Evolutionary conservation across 2,888 invertebrate genomes (phyloP), one percentile per base, ranked within the genome.

Genomic region (Hybos culiciformis): DNA sequence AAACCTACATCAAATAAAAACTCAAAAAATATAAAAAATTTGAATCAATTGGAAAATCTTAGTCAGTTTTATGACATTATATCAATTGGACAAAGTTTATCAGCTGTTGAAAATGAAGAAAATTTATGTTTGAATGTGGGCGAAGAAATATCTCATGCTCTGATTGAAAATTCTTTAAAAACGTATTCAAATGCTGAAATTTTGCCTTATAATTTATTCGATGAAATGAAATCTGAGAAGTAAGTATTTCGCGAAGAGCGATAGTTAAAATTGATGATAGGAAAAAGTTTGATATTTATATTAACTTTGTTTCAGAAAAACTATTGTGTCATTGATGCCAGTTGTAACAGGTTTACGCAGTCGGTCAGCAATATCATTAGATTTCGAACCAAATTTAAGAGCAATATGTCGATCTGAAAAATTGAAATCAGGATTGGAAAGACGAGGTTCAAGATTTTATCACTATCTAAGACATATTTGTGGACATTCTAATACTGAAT

Each of bases 401-500:
- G 62, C 71, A 14, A 80, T 88, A 43, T 80, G 81, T 50, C 73
- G 83, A 49, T 68, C 74, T 33, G 86, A 87, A 58, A 73, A 73
- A 51, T 54, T 54, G 12, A 75, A 80, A 54, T 70, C 73, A 24
- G 46, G 49, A 0, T 41, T 50, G 14, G 70, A 73, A 37, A 81
- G 83, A 57, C 71, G 84, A 46, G 75, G 79, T n/a, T 83, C 80
- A 55, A 71, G 86, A 43, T 86, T 82, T 63, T 81, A 78, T 63
- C 83, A 83, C 61, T 85, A 86, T 63, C 69, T 86, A n/a, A 75
- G 77, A 51, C 74, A 73, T 39, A 59, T 74, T 41, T 51, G 53
- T 24, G 52, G 37, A 1, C 57, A 74, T 44, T 70, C 70, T 55
- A 57, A 70, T 36, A 70, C 64, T 51, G 68, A 72, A 19, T 55